Base-by-base conservation (phyloP, 2,888 invertebrate species). In the Standfussiana lucernea region DNA sequence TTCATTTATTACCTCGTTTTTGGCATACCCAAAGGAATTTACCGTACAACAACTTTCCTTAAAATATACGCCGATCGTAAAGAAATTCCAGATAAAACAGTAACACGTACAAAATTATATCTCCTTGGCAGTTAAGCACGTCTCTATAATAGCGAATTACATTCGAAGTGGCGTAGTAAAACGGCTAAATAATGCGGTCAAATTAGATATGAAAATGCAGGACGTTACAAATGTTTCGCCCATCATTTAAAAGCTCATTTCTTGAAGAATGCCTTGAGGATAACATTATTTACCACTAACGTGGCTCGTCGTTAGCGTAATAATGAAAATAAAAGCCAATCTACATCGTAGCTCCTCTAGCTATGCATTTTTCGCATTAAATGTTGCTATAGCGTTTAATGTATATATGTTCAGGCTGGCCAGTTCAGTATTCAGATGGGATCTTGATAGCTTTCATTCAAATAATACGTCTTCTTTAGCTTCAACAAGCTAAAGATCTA, bases 221-320 rank as follows among this genome's bases (percentile, higher is more conserved):
- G 77, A 87, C 79, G 80, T 76, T 82, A 80, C 78, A 83, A 85
- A 84, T 86, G 79, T 84, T 77, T 78, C 74, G 70, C 77, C 47
- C 82, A 77, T 89, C 82, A 80, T 88, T 90, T 91, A 89, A 88
- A 89, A 88, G 82, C 86, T 88, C 88, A 88, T 89, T 87, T 88
- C 83, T 87, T 81, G 78, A 86, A 84, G 83, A 86, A 84, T 86
- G 86, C 88, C 85, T 87, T 69, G 84, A 82, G 84, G 88, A 89
- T 86, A 88, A 80, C 89, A 92, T 92, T 91, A 92, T 90, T 90
- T 91, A 90, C 89, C 88, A 87, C 88, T 91, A 91, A 93, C 90
- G 91, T 87, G 86, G 85, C 77, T 72, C 85, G 89, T 87, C 83
- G 84, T 87, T 89, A 86, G 81, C 72, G 75, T 83, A 81, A 89